Evolutionary conservation across 2,113 vertebrate genomes (phyloP).

Genomic region (Semnornis frantzii): DNA sequence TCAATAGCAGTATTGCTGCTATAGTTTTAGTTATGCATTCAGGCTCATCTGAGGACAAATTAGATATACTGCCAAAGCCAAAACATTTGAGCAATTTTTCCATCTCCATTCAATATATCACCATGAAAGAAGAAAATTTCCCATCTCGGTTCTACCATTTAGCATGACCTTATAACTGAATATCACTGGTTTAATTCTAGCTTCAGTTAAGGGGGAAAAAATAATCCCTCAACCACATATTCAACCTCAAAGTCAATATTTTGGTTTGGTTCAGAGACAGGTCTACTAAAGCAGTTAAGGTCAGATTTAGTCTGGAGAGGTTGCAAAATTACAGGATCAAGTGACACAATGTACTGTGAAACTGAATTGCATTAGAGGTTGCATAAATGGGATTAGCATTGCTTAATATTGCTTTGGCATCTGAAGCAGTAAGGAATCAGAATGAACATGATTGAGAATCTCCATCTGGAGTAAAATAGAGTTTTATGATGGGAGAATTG

Average conservation of each 20-base stretch:
- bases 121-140: conserved; percentile 35
- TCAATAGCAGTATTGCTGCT: background rate
- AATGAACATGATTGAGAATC: background rate
- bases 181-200: conserved; percentile 11
- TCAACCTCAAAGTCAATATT: conserved; percentile 28
- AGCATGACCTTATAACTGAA: conserved; percentile 2
- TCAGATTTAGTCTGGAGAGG: conserved; percentile 25
- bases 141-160: background rate
- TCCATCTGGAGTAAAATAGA: background rate
- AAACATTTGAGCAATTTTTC: conserved; percentile 48
- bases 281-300: conserved; percentile 26
- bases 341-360: background rate
- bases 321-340: conserved; percentile 27
- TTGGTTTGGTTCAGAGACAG: conserved; percentile 24
- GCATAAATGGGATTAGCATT: conserved; percentile 15
- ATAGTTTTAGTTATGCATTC: background rate
- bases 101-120: conserved; percentile 1
- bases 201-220: background rate
- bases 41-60: conserved; percentile 42
- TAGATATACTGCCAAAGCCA: conserved; percentile 29
- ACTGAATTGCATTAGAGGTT: background rate
- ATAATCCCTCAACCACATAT: background rate
- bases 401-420: background rate
- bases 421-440: background rate
- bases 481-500: background rate